Evolutionary conservation across 2,888 invertebrate species (phyloP).

Genomic region (Elmis aenea): DNA sequence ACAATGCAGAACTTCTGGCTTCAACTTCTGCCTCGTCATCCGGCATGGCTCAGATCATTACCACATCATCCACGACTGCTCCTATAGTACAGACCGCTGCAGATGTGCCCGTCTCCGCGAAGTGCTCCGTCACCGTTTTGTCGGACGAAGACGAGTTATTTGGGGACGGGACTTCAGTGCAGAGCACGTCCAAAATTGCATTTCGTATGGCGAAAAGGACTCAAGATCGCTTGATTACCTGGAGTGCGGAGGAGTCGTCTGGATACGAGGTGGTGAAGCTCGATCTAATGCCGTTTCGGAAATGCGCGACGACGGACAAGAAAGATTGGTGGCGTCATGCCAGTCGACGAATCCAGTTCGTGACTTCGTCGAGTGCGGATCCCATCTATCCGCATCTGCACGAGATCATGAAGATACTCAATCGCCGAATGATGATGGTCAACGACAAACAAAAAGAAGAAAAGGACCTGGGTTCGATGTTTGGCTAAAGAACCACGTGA

Average conservation of each 20-base stretch:
- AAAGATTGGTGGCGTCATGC: constrained; percentile 9
- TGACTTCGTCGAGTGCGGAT: too few relatives aligned
- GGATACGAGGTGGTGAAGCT: too few relatives aligned
- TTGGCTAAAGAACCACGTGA: constrained; percentile 11
- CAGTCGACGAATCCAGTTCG: constrained; percentile 8
- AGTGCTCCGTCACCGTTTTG: too few relatives aligned
- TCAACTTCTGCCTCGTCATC: constrained; percentile 11
- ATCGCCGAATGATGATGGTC: constrained; percentile 7
- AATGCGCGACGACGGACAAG: too few relatives aligned
- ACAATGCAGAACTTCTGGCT: constrained; percentile 7
- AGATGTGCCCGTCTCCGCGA: too few relatives aligned
- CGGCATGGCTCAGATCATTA: constrained; percentile 4
- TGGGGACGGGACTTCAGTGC: too few relatives aligned
- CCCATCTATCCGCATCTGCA: constrained; percentile 7
- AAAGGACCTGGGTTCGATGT: constrained; percentile 7
- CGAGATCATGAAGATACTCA: constrained; percentile 3
- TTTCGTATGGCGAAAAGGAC: too few relatives aligned
- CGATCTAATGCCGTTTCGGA: too few relatives aligned
- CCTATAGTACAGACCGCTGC: too few relatives aligned
- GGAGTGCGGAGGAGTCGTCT: constrained; percentile 7
- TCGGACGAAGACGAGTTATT: too few relatives aligned
- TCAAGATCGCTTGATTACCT: constrained; percentile 9
- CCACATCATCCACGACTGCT: constrained; percentile 11
- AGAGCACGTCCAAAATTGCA: too few relatives aligned
- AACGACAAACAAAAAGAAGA: constrained; percentile 4